Evolutionary conservation across 2,113 vertebrate species (phyloP), one percentile per base, ranked within the genome.

Genomic region (Rhegmatorhina hoffmannsi): DNA sequence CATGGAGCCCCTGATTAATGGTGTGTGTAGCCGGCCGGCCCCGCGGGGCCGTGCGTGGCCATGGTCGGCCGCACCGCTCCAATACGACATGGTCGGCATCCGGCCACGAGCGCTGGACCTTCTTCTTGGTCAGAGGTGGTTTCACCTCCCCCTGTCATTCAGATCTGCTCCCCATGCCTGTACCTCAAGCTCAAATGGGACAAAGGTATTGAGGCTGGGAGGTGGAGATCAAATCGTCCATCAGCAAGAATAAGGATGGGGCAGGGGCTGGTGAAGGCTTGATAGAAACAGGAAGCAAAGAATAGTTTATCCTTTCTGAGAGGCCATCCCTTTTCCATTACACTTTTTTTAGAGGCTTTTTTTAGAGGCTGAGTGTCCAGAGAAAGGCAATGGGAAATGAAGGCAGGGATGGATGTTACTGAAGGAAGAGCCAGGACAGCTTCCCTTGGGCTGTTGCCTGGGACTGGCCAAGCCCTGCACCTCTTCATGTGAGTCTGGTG

Each of bases 1-100:
- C 20, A 0, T 58, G 89, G 94, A 95, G 94, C 95, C 92, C 95
- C 90, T 15, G 34, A 49, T 93, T 92, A 95, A 96, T 94, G 88
- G 93, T 40, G 91, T 29, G 23, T 83, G 87, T 95, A 91, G 72
- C 95, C 31, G 6, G 63, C 66, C 92, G 23, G 46, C 46, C 86
- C 56, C 17, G 9, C 6, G 94, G 77, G 25, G 13, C 29, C 4
- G 15, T 3, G 3, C 28, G 19, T 31, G 63, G 83, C 89, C 50
- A 33, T 26, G 2, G 23, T 33, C 1, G 1, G 6, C 63, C 2
- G 29, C 11, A 17, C 46, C 1, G 60, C 58, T 68, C 17, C 0
- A 7, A 11, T 3, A 1, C 13, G 13, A 59, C 67, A n/a, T 38
- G 67, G 31, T 1, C 7, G 0, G 10, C 10, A 13, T 23, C 28